These are phyloP conservation scores for Amorpha juglandis DNA, from an alignment of 2,888 invertebrate genomes.

Conservation along the genomic window DNA sequence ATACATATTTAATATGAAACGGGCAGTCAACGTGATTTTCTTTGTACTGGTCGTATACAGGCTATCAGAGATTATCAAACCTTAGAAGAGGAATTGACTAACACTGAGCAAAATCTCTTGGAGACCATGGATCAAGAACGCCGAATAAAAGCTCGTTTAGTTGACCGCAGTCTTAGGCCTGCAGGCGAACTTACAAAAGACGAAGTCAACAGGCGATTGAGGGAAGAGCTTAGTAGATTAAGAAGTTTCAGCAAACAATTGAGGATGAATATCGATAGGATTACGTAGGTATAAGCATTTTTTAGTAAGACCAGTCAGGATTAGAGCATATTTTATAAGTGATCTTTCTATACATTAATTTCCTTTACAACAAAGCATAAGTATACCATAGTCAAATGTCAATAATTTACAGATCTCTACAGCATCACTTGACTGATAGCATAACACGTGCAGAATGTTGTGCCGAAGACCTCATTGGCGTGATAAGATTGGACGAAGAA, in stretches of 20 bases:
- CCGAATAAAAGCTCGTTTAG: constrained; percentile 88
- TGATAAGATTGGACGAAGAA: constrained; percentile 62
- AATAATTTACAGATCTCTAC: constrained; percentile 39
- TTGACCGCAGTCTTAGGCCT: constrained; percentile 87
- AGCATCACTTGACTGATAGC: constrained; percentile 53
- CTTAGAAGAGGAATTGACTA: constrained; percentile 87
- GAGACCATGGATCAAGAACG: constrained; percentile 88
- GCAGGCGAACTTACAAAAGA: constrained; percentile 87
- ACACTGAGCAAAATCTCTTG: constrained; percentile 87
- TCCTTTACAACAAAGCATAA: too few species aligned
- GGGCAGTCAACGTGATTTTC: too few species aligned
- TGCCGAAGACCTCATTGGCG: constrained; percentile 57
- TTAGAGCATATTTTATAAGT: background rate
- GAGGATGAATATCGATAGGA: constrained; percentile 82
- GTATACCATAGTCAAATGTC: too few species aligned
- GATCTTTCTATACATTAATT: too few species aligned
- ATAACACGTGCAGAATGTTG: constrained; percentile 59
- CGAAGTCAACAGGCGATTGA: constrained; percentile 85
- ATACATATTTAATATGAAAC: too few species aligned
- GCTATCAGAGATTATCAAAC: constrained; percentile 88
- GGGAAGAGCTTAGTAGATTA: constrained; percentile 85
- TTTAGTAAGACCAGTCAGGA: background rate
- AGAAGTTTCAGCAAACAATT: constrained; percentile 84
- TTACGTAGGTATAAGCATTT: constrained; percentile 74
- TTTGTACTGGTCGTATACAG: constrained; percentile 54